Base-by-base conservation (phyloP, 2,797 vertebrate species). In the Paramormyrops hopkinsi region DNA sequence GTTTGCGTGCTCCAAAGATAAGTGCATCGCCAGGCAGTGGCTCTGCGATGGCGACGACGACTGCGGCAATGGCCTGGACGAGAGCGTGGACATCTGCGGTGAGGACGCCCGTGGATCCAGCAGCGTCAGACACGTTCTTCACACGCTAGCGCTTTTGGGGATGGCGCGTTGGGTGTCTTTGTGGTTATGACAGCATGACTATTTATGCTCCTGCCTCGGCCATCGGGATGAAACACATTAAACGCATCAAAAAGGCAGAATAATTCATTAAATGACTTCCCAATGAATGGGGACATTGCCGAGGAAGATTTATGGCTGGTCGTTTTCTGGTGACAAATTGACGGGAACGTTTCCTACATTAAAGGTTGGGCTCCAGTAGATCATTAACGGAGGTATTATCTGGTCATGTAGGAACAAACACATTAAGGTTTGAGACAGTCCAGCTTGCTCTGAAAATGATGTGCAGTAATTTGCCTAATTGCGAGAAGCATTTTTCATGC, bases 31-130 rank as follows among this genome's bases (percentile, higher is more conserved):
- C 82, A 97, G 93, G 90, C 97, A 96, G 89, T 99, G 98, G 98
- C 93, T 96, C n/a, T 99, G 98, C 90, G 98, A 99, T 11, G 98
- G 98, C 1, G 96, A 97, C 0, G 96, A 99, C 37, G 98, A 99
- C 91, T 99, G 98, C 8, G 97, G 96, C 0, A 96, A 99, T 29
- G 96, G 97, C 33, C 94, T 96, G 0, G 98, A 99, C 44, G 98
- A 99, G 92, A 98, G 96, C 90, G 97, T 96, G 91, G 95, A 95
- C 88, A 33, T 96, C 0, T 99, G 98, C 92, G 98, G 98, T 99
- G 91, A 94, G 96, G 94, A 7, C 79, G 59, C 5, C 59, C 17
- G 8, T 5, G 3, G 12, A 25, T 19, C 44, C 44, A 14, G 17
- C 17, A 2, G 9, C 56, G 19, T 44, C 53, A 83, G 7, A 62